These are phyloP conservation scores for Lepidotrigona ventralis DNA, from an alignment of 1,140 invertebrate species.

Conservation along the genomic window DNA sequence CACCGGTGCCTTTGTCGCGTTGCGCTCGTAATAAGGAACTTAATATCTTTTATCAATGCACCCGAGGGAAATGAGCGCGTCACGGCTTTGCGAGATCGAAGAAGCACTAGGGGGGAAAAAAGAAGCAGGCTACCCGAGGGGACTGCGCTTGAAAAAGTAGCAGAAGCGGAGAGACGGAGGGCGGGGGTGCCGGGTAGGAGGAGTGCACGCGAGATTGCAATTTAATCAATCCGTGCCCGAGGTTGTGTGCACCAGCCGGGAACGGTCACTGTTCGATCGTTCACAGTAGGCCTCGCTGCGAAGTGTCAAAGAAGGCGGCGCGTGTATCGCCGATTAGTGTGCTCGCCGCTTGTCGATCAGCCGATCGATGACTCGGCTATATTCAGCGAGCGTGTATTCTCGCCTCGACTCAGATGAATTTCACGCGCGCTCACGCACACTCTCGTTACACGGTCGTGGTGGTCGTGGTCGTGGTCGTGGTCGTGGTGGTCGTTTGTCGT, in stretches of 20 bases:
- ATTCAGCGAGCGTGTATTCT: neutral
- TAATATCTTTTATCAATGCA: conserved; percentile 15
- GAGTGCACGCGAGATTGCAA: conserved; percentile 32
- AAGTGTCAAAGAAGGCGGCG: conserved; percentile 29
- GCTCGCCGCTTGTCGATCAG: conserved; percentile 30
- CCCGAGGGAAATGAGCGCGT: conserved; percentile 20
- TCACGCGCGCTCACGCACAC: neutral
- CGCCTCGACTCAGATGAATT: conserved; percentile 15
- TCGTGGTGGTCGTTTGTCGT: neutral
- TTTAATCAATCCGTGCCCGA: conserved; percentile 45
- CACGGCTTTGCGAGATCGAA: neutral
- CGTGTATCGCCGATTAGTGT: conserved; percentile 9
- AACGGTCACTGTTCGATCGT: conserved; percentile 37
- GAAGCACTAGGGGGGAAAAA: neutral
- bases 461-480: too few species aligned
- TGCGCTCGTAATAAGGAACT: conserved; percentile 6
- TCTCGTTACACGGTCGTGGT: neutral
- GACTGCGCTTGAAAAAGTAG: neutral
- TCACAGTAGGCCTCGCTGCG: neutral
- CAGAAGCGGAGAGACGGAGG: neutral
- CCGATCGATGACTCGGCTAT: conserved; percentile 23
- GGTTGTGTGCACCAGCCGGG: conserved; percentile 5
- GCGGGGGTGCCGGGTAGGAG: too few species aligned
- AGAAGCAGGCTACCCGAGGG: neutral
- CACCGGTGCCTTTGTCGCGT: neutral